Evolutionary conservation across 2,113 vertebrate species (phyloP), one percentile per base, ranked within the genome.

Genomic region (Pituophis catenifer): DNA sequence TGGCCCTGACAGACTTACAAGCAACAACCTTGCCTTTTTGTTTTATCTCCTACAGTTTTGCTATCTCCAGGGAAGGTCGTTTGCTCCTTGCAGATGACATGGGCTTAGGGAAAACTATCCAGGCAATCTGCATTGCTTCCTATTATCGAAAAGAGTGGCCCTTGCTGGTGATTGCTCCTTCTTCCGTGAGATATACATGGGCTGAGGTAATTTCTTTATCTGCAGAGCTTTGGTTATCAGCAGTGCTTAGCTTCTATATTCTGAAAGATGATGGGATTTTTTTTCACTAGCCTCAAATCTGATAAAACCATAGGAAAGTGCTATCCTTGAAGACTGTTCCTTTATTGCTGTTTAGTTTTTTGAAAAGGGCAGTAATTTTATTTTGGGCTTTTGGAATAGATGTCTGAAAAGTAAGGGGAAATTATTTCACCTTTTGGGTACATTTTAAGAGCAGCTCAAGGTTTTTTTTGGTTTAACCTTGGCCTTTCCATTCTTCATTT

Each of bases 11-110:
- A 23, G 17, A 44, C 8, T 81, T 81, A 81, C 3, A 3, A 38
- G 17, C 70, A 81, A 19, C 70, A 38, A 0, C 58, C 38, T 8
- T 53, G 70, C 59, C 95, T 29, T 26, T 75, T 26, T 65, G 17
- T 62, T 92, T 94, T 0, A 59, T 88, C 92, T 94, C 92, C 75
- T 38, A 81, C 96, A 99, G 99, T 96, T 99, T 99, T 92, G 99
- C 99, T 2, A 97, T 99, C 94, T 98, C 97, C 1, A 98, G 97
- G 91, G 97, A 98, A 29, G 99, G 99, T 70, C 99, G 99, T 48
- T 98, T 99, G 93, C 99, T 99, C 6, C 97, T 99, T 10, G 99
- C 99, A 0, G 99, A 99, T 92, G 99, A 99, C 97, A 99, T 99
- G 99, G 99, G 99, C 38, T 97, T 99, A 95, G 99, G 99, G 89